These are phyloP conservation scores for Ramphastos sulfuratus DNA, from an alignment of 2,113 vertebrate species.

Conservation along the genomic window DNA sequence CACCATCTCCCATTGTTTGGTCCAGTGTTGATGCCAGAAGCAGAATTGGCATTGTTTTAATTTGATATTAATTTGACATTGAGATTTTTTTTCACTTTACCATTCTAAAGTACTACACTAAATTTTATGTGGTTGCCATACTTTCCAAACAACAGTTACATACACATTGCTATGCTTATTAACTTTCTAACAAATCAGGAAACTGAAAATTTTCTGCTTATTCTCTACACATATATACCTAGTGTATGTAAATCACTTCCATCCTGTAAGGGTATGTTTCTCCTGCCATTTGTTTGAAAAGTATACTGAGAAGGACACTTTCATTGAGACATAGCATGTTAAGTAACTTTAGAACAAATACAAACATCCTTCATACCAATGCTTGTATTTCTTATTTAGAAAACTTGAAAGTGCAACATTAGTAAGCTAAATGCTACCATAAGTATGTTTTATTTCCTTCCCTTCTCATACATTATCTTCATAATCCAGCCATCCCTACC, in stretches of 20 bases:
- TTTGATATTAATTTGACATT: background rate
- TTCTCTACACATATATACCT: background rate
- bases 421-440: background rate
- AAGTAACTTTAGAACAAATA: background rate
- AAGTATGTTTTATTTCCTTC: background rate
- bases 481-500: background rate
- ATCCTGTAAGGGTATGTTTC: background rate
- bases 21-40: background rate
- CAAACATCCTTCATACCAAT: background rate
- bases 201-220: background rate
- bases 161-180: background rate
- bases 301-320: background rate
- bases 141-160: background rate
- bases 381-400: background rate
- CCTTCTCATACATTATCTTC: background rate
- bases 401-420: background rate
- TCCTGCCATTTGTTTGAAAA: background rate
- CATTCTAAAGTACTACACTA: background rate
- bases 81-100: background rate
- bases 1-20: background rate
- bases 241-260: background rate
- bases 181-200: background rate
- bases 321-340: accelerated
- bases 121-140: background rate
- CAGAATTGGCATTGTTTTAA: background rate